Evolutionary conservation across 2,113 vertebrate species (phyloP), one percentile per base, ranked within the genome.

Genomic region (Pterocles orientalis): DNA sequence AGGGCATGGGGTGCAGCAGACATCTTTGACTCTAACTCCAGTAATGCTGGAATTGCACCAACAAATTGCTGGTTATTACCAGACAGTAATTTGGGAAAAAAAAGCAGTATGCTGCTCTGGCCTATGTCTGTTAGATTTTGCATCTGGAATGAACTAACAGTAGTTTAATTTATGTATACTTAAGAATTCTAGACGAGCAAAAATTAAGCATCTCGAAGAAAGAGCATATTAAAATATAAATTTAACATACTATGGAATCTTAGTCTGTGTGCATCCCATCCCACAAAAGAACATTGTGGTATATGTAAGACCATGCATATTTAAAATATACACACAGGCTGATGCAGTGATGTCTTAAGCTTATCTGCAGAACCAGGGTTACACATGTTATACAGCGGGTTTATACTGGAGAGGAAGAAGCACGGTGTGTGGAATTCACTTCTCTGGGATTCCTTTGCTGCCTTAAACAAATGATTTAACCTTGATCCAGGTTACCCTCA

Each of bases 381-480:
- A 57, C 28, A 4, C 8, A 6, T 4, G 1, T 18, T 26, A 45
- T 4, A 66, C 8, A 8, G 11, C 9, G 4, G 18, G 17, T 56
- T 88, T 47, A 25, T 51, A 34, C 21, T 13, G 14, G 62, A 56
- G 14, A 77, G 26, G 23, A 48, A 64, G n/a, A 14, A 82, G 45
- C 8, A 58, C 3, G 0, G 5, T 12, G 10, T 33, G 9, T 54
- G 47, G 41, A 13, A 45, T 41, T 68, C 39, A 24, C 9, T 88
- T 48, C 58, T 43, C 48, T 58, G 54, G 48, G 33, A 48, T 70
- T 54, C 41, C 61, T 60, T 86, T 79, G 45, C 48, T 58, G 31
- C 53, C 28, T 71, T 39, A 48, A 57, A 23, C 9, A 58, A 88
- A 72, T 18, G 4, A 28, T n/a, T 88, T 64, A 28, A 13, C 31